Conservation (phyloP, 2,888 invertebrate genomes). For the Chirona hameri region DNA sequence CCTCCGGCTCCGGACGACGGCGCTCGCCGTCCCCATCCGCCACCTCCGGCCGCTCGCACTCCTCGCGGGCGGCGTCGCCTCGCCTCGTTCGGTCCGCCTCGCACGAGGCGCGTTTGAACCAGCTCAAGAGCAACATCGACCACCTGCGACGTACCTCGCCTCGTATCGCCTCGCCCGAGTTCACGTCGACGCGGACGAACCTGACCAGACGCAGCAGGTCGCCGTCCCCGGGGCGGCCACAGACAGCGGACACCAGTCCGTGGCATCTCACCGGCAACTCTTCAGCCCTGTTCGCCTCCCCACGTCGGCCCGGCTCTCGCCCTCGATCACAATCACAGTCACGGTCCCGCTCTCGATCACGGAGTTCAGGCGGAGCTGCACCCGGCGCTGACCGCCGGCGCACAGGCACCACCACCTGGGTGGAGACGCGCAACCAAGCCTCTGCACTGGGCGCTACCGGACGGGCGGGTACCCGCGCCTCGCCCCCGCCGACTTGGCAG, state of each 20-base stretch:
- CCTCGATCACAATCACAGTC: not conserved
- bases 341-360: too few relatives aligned
- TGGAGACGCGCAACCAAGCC: constrained; percentile 7
- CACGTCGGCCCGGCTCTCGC: not conserved
- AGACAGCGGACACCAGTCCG: not conserved
- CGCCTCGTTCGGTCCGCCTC: not conserved
- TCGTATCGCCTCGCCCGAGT: constrained; percentile 98
- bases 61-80: not conserved
- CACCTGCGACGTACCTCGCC: constrained; percentile 84
- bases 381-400: not conserved
- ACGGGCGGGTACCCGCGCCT: not conserved
- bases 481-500: not conserved
- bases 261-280: not conserved
- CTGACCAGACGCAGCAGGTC: constrained; percentile 90
- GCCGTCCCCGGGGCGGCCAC: constrained; percentile 1
- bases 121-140: not conserved
- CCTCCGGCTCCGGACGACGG: not conserved
- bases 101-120: not conserved
- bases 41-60: too few relatives aligned
- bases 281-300: not conserved
- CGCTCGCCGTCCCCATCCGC: not conserved
- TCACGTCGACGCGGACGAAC: constrained; percentile 96
- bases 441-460: not conserved
- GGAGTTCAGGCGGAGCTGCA: not conserved
- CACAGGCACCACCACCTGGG: not conserved